Percentiles rank a stretch among this genome's conserved stretches.
Conservation (phyloP, 2,113 vertebrate genomes). For the Dendrocopos noguchii region DNA sequence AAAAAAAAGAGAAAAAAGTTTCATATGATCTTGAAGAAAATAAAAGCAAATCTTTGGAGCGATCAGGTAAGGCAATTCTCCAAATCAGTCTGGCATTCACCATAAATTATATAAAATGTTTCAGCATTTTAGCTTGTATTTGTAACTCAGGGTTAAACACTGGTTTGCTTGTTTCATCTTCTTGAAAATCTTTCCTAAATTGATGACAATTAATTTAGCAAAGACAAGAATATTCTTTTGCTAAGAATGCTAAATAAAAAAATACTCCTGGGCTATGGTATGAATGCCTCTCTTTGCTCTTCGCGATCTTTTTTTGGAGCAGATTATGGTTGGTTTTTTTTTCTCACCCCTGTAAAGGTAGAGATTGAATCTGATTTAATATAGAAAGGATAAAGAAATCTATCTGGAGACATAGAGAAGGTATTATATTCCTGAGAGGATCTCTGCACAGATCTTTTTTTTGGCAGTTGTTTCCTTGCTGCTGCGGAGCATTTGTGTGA, state of each 20-base stretch:
- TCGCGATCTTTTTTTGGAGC: neutral
- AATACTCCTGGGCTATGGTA: neutral
- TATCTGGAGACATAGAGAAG: neutral
- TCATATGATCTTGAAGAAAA: constrained; percentile 82
- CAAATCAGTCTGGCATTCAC: neutral
- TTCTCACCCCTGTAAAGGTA: neutral
- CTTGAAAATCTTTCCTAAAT: neutral
- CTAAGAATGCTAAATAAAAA: neutral
- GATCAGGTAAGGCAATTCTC: constrained; percentile 82
- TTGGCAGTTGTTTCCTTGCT: neutral
- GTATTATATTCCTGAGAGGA: neutral
- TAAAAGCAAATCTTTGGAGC: constrained; percentile 84
- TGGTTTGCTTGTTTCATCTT: neutral
- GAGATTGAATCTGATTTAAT: neutral
- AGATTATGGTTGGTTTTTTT: neutral
- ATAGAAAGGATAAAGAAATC: neutral
- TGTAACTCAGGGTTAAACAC: neutral
- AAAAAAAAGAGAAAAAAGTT: constrained; percentile 86
- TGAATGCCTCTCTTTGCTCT: neutral
- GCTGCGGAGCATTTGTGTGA: neutral
- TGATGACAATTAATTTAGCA: neutral
- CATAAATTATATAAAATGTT: neutral
- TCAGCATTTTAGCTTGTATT: neutral
- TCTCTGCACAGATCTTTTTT: neutral
- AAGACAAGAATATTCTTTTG: neutral